Base-by-base conservation (phyloP, 2,888 invertebrate genomes). In the Aquatica leii region DNA sequence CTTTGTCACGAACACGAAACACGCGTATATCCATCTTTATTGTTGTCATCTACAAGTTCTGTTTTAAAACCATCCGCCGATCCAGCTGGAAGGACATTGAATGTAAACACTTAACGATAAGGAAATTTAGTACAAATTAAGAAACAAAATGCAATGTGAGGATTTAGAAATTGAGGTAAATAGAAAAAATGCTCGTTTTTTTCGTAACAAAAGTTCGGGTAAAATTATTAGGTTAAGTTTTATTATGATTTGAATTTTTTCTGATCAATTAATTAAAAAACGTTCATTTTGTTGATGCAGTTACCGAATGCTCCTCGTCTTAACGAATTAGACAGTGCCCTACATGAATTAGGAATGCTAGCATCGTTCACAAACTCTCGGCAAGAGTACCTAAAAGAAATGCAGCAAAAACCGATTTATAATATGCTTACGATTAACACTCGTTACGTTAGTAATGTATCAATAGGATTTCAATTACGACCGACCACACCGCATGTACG, bases 291-390 rank as follows among this genome's bases (percentile, higher is more conserved):
- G n/a, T 58, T 59, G 12, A 8, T 48, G 8, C 49, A 69, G 71
- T 58, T 66, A 60, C 59, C 64, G 14, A 34, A 54, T 59, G 37
- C 69, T 34, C 65, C 81, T 81, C 83, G 83, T 77, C 75, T 86
- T 73, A 83, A 84, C 69, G 84, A 85, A 77, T 81, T 87, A 77
- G 86, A 87, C 79, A 83, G 82, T 74, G 86, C 87, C 43, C 79
- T 87, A 68, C 85, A 86, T 75, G 87, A 87, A 71, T 77, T 87
- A 71, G 87, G 86, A 56, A 87, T 87, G 87, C 76, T 88, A 67
- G 86, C 87, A 72, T 83, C 85, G 62, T 84, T 85, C 72, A 86
- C 86, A 17, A 84, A 86, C 73, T 85, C 86, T 21, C 83, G 86
- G 24, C 82, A 84, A 65, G 86, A 87, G 52, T 87, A 85, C 76